Conservation (phyloP, 2,888 invertebrate species). For the Fragum whitleyi region DNA sequence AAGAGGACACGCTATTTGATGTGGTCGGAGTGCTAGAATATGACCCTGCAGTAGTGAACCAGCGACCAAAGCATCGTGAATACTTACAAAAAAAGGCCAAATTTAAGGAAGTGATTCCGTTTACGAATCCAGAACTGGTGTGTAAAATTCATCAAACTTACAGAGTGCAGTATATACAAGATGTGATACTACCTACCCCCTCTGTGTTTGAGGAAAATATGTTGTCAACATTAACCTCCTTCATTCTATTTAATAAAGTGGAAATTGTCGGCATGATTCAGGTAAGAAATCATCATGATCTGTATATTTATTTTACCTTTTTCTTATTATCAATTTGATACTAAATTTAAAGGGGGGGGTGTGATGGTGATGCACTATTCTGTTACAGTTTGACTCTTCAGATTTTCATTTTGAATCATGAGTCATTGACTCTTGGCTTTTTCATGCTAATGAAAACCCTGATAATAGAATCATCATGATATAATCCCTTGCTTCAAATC, state of each 20-base stretch:
- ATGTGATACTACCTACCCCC: conserved; percentile 99
- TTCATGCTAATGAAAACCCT: too few relatives aligned
- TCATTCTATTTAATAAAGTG: conserved; percentile 99
- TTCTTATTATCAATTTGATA: too few relatives aligned
- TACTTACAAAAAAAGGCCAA: conserved; percentile 96
- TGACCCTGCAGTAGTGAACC: conserved; percentile 91
- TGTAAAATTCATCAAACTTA: conserved; percentile 99
- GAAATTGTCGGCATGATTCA: conserved; percentile 98
- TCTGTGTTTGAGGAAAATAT: conserved; percentile 99
- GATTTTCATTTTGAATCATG: too few relatives aligned
- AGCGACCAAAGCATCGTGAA: conserved; percentile 92
- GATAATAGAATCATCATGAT: too few relatives aligned
- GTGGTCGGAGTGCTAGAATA: conserved; percentile 98
- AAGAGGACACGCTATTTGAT: conserved; percentile 96
- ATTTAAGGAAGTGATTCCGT: conserved; percentile 91
- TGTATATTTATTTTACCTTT: background rate
- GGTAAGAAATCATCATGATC: conserved; percentile 83
- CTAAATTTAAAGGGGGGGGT: too few relatives aligned
- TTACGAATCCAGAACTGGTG: conserved; percentile 96
- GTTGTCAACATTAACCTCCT: conserved; percentile 98
- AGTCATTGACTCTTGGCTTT: too few relatives aligned
- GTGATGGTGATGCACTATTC: too few relatives aligned
- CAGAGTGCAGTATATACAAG: conserved; percentile 98
- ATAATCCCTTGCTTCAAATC: too few relatives aligned
- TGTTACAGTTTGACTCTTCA: too few relatives aligned